phyloP scores from a whole-genome alignment of 2,888 invertebrate genomes.

The Tholera decimalis region DNA sequence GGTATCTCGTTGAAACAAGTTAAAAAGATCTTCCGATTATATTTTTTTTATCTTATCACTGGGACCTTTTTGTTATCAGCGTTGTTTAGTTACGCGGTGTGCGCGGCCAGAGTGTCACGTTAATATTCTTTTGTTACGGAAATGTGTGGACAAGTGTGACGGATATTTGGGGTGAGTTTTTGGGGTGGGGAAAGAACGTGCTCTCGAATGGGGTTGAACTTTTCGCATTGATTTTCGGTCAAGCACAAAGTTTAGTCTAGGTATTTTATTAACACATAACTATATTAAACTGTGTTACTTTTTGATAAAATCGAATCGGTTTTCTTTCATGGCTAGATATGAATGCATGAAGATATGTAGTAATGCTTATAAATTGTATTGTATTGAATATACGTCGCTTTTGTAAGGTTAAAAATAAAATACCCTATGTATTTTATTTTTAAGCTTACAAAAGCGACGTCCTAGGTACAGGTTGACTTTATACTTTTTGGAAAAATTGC shows the following conservation, averaged over 20 bases:
- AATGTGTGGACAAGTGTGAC: constrained; percentile 45
- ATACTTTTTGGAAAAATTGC: too few relatives aligned
- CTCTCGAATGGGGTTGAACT: background rate
- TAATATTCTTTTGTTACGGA: constrained; percentile 32
- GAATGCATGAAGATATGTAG: too few relatives aligned
- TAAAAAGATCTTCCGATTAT: constrained; percentile 80
- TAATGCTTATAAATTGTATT: too few relatives aligned
- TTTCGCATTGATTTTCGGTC: background rate
- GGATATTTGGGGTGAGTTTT: constrained; percentile 30
- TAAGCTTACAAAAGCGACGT: too few relatives aligned
- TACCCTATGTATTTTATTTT: too few relatives aligned
- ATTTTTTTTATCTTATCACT: constrained; percentile 83
- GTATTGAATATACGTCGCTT: too few relatives aligned
- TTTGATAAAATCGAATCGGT: background rate
- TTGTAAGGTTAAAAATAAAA: too few relatives aligned
- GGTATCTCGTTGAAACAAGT: constrained; percentile 70
- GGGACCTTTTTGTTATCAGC: constrained; percentile 62
- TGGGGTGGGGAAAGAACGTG: background rate
- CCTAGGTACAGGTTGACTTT: too few relatives aligned
- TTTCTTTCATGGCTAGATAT: too few relatives aligned
- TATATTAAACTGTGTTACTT: background rate
- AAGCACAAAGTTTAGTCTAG: background rate
- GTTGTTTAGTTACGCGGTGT: constrained; percentile 60
- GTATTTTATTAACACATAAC: background rate
- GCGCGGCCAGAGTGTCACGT: constrained; percentile 55